Base-by-base conservation (phyloP, 2,797 vertebrate genomes). In the Echeneis naucrates region DNA sequence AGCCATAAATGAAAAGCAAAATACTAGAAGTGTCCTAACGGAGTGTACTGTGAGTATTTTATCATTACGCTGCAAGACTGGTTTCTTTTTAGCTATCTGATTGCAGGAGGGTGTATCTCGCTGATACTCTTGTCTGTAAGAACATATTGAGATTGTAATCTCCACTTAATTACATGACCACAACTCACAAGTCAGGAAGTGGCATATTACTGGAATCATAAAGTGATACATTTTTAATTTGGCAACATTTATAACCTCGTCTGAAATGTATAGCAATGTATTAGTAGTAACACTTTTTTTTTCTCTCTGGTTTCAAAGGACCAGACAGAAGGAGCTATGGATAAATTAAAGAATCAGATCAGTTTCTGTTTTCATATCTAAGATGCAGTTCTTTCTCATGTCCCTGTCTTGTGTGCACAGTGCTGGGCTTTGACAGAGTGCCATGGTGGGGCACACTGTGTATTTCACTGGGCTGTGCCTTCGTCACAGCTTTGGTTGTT, bases 371-470 rank as follows among this genome's bases (percentile, higher is more conserved):
- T 37, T 60, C 23, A 33, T 21, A 44, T 42, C 38, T 23, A 30
- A 65, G 27, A 67, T 26, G 47, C 7, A 38, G 38, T 59, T 67
- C 12, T 44, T 27, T 77, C 68, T 62, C 27, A 84, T 83, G 92
- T 94, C 92, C 91, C 86, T 89, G 89, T 83, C 48, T 72, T 68
- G 35, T 88, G 88, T 95, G 23, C 35, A 13, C 63, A 99, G 98
- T 99, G 95, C 94, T 99, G 92, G 97, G 96, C 85, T 97, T 98
- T 89, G 95, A 98, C 94, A 94, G 82, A 87, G 75, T 98, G 87
- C 97, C 97, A 35, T 95, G 96, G 93, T 99, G 98, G 98, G 95
- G 95, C 52, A 96, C 95, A 51, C 87, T 97, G 75, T 93, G 96
- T 76, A 95, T 98, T 89, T 95, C 97, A 19, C 79, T 95, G 84